These are phyloP conservation scores for Enteromius treurensis DNA, from an alignment of 2,797 vertebrate species.

Conservation along the genomic window DNA sequence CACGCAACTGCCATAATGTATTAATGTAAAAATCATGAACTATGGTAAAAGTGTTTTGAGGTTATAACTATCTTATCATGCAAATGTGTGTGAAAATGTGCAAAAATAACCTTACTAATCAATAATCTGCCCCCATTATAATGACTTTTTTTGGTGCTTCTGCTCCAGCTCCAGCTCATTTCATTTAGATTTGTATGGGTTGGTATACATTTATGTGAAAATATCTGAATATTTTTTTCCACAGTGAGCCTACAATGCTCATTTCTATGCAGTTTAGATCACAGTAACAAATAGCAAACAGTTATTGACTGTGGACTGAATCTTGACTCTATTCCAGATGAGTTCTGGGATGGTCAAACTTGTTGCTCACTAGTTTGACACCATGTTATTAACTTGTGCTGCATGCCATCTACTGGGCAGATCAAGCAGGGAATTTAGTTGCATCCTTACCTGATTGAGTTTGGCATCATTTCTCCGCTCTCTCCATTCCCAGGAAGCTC, in stretches of 20 bases:
- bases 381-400: conserved; percentile 41
- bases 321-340: conserved; percentile 17
- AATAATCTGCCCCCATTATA: not conserved
- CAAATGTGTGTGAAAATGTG: not conserved
- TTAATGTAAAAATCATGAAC: not conserved
- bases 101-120: not conserved
- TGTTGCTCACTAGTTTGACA: conserved; percentile 18
- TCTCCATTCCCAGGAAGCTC: conserved; percentile 74
- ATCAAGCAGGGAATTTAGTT: conserved; percentile 30
- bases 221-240: not conserved
- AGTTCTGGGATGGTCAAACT: not conserved
- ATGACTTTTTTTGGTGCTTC: not conserved
- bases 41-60: not conserved
- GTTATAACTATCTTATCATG: not conserved
- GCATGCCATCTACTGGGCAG: conserved; percentile 72
- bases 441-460: conserved; percentile 85
- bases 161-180: not conserved
- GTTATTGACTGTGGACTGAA: not conserved
- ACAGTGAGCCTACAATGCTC: not conserved
- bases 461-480: conserved; percentile 81
- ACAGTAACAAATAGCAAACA: not conserved
- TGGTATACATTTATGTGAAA: not conserved
- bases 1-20: not conserved
- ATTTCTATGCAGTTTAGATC: conserved; percentile 32
- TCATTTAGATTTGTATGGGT: not conserved